Base-by-base conservation (phyloP, 1,140 invertebrate species). In the Drosophila sturtevanti region DNA sequence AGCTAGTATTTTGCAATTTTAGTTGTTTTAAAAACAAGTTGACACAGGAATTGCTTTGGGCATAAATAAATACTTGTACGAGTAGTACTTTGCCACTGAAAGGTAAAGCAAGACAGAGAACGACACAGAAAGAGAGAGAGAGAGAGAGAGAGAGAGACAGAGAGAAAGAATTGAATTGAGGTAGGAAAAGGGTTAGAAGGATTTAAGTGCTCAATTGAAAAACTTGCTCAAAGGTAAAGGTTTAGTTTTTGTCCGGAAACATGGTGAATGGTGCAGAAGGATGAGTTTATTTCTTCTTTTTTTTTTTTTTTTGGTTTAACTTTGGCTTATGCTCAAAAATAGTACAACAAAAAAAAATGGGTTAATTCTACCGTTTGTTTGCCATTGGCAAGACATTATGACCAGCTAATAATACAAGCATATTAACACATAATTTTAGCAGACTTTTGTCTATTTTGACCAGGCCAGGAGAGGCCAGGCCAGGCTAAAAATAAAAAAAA, bases 321-420 rank as follows among this genome's bases (percentile, higher is more conserved):
- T 10, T 6, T 27, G 35, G 51, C n/a, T n/a, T n/a, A n/a, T n/a
- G n/a, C n/a, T n/a, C n/a, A n/a, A n/a, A 48, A 38, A 34, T n/a
- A 54, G 44, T 5, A 14, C n/a, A 41, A n/a, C n/a, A 11, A 59
- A 63, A 55, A 41, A n/a, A 41, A 6, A 6, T 31, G 24, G 4
- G 24, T 4, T 2, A 1, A 24, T 31, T 31, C 27, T 31, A 31
- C 3, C 7, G 5, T 31, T n/a, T n/a, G n/a, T n/a, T n/a, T 3
- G 27, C 27, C 27, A 31, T 31, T 31, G 27, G 27, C 27, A 31
- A 31, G 27, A 6, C 27, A 31, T 31, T 31, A 21, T 21, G 41
- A 77, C 68, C 84, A 82, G 84, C 82, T 86, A 86, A 86, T 86
- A 86, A 86, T 86, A 86, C 82, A 76, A 86, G 82, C 75, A 86